phyloP scores from a whole-genome alignment of 2,113 vertebrate genomes.

The Xiphorhynchus elegans region DNA sequence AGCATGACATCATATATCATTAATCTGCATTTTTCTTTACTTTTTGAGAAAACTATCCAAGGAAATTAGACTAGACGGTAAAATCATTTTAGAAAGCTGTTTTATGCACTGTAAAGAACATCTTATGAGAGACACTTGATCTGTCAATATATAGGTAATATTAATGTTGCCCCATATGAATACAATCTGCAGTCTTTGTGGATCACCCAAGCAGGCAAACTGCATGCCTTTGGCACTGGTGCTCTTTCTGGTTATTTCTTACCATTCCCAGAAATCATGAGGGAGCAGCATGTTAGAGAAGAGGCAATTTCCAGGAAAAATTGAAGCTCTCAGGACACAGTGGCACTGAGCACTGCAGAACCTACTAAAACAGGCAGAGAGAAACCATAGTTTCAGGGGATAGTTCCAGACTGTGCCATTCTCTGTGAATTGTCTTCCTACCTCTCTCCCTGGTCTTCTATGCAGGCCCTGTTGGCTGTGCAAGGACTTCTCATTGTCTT shows the following conservation, averaged over 20 bases:
- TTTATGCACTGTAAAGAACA: neutral
- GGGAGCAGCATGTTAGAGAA: neutral
- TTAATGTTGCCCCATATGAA: neutral
- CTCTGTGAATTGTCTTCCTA: neutral
- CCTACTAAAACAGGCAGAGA: neutral
- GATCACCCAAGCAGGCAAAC: neutral
- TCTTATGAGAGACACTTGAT: neutral
- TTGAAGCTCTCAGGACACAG: neutral
- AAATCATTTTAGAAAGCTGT: neutral
- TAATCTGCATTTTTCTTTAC: neutral
- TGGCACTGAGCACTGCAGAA: neutral
- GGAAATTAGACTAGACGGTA: neutral
- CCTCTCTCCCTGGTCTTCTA: neutral
- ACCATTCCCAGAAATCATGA: neutral
- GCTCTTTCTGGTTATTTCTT: neutral
- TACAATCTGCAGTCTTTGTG: neutral
- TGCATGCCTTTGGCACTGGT: neutral
- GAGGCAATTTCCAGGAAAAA: neutral
- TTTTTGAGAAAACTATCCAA: neutral
- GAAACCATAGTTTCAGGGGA: neutral
- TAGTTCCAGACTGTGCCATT: neutral
- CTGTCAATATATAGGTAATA: neutral
- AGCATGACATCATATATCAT: neutral
- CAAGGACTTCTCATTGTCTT: accelerated
- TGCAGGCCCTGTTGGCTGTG: neutral